These are phyloP conservation scores for Rhinoptilus africanus DNA, from an alignment of 2,113 vertebrate species.

Conservation along the genomic window DNA sequence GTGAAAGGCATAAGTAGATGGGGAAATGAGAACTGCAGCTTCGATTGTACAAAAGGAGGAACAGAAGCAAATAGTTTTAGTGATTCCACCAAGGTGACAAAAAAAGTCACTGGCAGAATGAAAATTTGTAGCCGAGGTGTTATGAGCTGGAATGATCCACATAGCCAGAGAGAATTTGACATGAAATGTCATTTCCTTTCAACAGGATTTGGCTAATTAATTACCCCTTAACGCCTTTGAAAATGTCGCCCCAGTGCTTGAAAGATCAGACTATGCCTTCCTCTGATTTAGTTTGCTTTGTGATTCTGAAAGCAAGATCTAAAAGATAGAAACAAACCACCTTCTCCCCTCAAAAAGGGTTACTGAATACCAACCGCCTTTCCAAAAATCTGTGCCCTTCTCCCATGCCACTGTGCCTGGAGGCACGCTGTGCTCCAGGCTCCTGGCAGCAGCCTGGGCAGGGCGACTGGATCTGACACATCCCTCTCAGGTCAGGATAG, in stretches of 20 bases:
- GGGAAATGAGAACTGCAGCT: neutral
- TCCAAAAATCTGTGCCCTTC: neutral
- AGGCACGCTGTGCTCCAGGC: accelerated
- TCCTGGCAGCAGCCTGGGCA: neutral
- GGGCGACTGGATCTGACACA: neutral
- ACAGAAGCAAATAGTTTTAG: neutral
- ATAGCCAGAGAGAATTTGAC: neutral
- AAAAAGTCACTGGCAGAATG: neutral
- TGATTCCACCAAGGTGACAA: neutral
- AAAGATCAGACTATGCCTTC: neutral
- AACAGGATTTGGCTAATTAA: neutral
- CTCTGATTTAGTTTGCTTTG: neutral
- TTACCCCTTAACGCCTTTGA: neutral
- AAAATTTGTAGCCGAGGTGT: neutral
- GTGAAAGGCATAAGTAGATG: neutral
- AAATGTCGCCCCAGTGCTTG: neutral
- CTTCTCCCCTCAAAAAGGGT: neutral
- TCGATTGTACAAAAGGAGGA: neutral
- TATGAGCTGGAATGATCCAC: neutral
- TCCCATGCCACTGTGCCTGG: accelerated
- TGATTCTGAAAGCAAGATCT: neutral
- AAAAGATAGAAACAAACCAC: neutral
- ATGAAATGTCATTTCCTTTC: constrained; percentile 1
- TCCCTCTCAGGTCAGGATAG: neutral
- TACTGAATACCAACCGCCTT: neutral